Percentiles rank a stretch among this genome's conserved stretches.
These are phyloP conservation scores for Benitochromis conjunctus DNA, from an alignment of 2,113 vertebrate species.

Conservation along the genomic window DNA sequence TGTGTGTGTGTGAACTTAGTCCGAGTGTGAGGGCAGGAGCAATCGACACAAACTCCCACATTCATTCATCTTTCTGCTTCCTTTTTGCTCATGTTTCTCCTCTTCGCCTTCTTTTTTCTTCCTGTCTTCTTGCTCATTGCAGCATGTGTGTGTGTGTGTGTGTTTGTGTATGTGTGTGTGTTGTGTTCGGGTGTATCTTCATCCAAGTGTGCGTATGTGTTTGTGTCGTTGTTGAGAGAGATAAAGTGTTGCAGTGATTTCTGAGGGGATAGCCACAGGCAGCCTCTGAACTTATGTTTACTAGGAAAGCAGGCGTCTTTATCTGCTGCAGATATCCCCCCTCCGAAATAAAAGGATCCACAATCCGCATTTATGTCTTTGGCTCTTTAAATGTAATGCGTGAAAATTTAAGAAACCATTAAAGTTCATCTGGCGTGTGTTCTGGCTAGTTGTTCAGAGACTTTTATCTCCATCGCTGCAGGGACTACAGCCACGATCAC, in stretches of 20 bases:
- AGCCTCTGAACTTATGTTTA: constrained; percentile 42
- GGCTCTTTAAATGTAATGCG: neutral
- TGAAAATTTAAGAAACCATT: constrained; percentile 11
- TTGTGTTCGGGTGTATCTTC: neutral
- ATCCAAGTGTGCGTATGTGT: neutral
- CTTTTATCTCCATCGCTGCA: constrained; percentile 5
- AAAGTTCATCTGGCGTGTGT: constrained; percentile 21
- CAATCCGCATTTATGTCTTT: neutral
- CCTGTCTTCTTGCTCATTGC: neutral
- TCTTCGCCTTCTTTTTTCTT: neutral
- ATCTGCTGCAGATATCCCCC: constrained; percentile 20
- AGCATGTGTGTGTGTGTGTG: neutral
- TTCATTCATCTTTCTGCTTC: constrained; percentile 60
- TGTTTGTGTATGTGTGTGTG: neutral
- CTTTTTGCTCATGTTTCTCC: neutral
- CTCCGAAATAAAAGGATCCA: neutral
- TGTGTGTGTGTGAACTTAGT: neutral
- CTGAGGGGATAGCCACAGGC: constrained; percentile 42
- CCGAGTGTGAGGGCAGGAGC: constrained; percentile 41
- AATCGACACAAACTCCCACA: constrained; percentile 49
- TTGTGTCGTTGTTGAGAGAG: constrained; percentile 26
- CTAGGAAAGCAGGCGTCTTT: constrained; percentile 10
- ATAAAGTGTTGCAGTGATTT: constrained; percentile 63
- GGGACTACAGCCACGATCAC: constrained; percentile 8
- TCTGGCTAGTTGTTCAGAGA: neutral